Conservation (phyloP, 2,797 vertebrate species). For the Macroramphosus scolopax region DNA sequence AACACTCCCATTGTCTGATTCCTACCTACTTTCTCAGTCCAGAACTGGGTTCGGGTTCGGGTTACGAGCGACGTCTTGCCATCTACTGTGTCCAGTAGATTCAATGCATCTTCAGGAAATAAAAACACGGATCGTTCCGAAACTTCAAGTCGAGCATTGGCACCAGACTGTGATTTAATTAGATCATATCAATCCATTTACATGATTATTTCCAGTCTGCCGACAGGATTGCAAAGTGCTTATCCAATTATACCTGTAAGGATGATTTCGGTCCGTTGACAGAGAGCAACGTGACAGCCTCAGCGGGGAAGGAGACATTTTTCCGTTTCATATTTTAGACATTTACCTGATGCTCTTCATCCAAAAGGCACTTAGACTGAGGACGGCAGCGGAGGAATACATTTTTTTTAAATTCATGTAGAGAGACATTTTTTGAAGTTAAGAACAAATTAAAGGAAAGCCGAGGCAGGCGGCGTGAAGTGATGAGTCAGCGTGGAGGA, state of each 20-base stretch:
- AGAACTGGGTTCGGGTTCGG: no score
- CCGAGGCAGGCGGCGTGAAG: slow-evolving; percentile 18
- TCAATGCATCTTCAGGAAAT: no score
- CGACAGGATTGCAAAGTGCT: slow-evolving; percentile 24
- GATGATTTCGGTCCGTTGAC: slow-evolving; percentile 18
- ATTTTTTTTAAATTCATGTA: not conserved
- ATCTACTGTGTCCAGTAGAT: no score
- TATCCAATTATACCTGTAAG: slow-evolving; percentile 43
- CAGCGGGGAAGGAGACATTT: slow-evolving; percentile 1
- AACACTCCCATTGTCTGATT: no score
- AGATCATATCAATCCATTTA: slow-evolving; percentile 30
- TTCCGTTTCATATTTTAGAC: slow-evolving; percentile 24
- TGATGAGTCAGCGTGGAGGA: slow-evolving; percentile 21
- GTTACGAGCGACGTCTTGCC: no score
- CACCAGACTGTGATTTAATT: slow-evolving; percentile 24
- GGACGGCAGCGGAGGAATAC: slow-evolving; percentile 16
- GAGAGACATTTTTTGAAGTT: slow-evolving; percentile 17
- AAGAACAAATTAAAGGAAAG: slow-evolving; percentile 36
- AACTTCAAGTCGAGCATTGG: not conserved
- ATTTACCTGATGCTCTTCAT: slow-evolving; percentile 43
- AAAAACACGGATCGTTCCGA: no score
- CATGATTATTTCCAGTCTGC: slow-evolving; percentile 4
- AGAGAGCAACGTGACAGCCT: slow-evolving; percentile 7
- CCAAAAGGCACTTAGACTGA: slow-evolving; percentile 26
- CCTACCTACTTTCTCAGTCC: no score